Conservation (phyloP, 2,797 vertebrate species). For the Syngnathus acus region DNA sequence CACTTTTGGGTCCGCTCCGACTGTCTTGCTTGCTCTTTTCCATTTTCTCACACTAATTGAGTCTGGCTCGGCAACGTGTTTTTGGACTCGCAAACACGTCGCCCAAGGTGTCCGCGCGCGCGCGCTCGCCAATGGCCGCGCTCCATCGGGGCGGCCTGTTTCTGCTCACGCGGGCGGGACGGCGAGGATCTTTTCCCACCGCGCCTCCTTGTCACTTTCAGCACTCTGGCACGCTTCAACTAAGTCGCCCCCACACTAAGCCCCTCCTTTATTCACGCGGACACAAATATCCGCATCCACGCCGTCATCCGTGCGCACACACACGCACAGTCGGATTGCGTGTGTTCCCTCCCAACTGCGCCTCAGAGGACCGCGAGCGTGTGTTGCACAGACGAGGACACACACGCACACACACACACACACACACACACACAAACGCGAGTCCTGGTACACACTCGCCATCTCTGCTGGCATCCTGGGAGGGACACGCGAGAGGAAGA, state of each 20-base stretch:
- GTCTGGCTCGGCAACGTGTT: constrained; percentile 52
- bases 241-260: constrained; percentile 44
- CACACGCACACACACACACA: neutral
- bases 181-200: constrained; percentile 52
- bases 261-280: constrained; percentile 18
- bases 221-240: constrained; percentile 53
- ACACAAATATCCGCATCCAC: constrained; percentile 26
- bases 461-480: constrained; percentile 62
- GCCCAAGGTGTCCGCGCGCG: constrained; percentile 57
- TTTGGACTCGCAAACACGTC: constrained; percentile 55
- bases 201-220: constrained; percentile 60
- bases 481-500: constrained; percentile 47
- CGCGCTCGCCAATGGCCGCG: constrained; percentile 52
- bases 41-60: constrained; percentile 57
- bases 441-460: constrained; percentile 55
- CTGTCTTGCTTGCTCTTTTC: constrained; percentile 54
- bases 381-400: constrained; percentile 38
- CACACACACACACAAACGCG: constrained; percentile 5
- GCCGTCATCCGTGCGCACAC: neutral
- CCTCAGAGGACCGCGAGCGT: constrained; percentile 56
- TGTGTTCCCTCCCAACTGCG: constrained; percentile 51
- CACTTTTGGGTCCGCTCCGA: constrained; percentile 13
- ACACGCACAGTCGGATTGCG: constrained; percentile 32
- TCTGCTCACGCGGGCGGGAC: constrained; percentile 45
- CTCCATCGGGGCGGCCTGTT: constrained; percentile 49